Conservation (phyloP, 2,888 invertebrate genomes). For the Netelia virgata region DNA sequence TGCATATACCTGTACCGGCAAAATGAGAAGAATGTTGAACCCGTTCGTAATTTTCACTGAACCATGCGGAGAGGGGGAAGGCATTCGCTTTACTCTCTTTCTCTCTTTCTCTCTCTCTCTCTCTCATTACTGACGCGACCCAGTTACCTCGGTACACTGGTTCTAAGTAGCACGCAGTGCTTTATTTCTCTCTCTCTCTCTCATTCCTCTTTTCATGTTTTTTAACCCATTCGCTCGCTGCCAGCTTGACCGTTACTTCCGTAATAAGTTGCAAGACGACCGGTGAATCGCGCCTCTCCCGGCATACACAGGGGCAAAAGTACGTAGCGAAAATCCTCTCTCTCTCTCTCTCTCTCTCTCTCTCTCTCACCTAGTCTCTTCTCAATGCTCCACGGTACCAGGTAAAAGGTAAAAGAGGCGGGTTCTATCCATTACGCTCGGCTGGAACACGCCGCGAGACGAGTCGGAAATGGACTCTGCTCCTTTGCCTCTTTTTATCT, state of each 20-base stretch:
- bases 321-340: constrained; percentile 23
- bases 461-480: constrained; percentile 61
- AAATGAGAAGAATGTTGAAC: constrained; percentile 20
- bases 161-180: constrained; percentile 54
- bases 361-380: neutral
- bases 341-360: constrained; percentile 32
- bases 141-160: constrained; percentile 61
- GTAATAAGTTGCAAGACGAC: constrained; percentile 57
- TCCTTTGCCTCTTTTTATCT: constrained; percentile 18
- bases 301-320: constrained; percentile 26
- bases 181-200: constrained; percentile 24
- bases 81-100: too few relatives aligned
- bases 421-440: constrained; percentile 61
- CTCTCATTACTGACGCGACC: constrained; percentile 48
- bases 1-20: neutral
- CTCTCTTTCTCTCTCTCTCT: neutral
- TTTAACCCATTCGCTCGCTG: constrained; percentile 37
- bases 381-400: neutral
- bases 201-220: constrained; percentile 17
- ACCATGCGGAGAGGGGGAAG: constrained; percentile 4
- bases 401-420: constrained; percentile 56
- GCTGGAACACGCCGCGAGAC: constrained; percentile 59
- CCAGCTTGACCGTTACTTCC: constrained; percentile 65
- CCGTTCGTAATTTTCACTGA: constrained; percentile 38
- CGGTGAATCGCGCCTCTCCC: constrained; percentile 44